Evolutionary conservation across 2,888 invertebrate genomes (phyloP).

Genomic region (Lissonota sp.): DNA sequence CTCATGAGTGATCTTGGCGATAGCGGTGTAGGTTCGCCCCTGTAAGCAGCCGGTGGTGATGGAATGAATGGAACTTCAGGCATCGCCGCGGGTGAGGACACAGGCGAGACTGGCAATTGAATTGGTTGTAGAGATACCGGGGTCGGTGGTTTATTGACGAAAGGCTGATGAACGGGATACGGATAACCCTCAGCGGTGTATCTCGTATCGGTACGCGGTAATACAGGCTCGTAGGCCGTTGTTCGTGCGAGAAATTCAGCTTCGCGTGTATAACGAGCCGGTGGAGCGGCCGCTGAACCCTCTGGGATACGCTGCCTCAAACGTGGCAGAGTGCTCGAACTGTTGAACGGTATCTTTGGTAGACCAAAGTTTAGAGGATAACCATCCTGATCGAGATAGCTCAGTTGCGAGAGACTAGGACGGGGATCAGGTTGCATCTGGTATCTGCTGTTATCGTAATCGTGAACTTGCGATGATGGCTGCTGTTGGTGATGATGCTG

Average conservation of each 20-base stretch:
- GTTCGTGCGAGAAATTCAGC: conserved; percentile 87
- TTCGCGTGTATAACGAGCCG: conserved; percentile 87
- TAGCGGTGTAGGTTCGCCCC: conserved; percentile 85
- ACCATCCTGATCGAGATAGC: conserved; percentile 91
- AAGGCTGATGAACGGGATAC: conserved; percentile 84
- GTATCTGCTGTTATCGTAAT: conserved; percentile 77
- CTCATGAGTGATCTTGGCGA: conserved; percentile 74
- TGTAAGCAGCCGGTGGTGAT: conserved; percentile 90
- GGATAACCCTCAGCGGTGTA: conserved; percentile 94
- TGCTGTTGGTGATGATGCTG: conserved; percentile 67
- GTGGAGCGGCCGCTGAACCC: conserved; percentile 85
- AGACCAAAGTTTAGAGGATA: conserved; percentile 92
- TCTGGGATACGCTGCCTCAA: conserved; percentile 85
- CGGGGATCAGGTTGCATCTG: conserved; percentile 76
- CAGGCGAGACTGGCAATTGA: conserved; percentile 75
- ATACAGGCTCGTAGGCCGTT: conserved; percentile 83
- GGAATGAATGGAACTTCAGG: conserved; percentile 86
- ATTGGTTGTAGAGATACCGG: conserved; percentile 70
- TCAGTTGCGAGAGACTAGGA: conserved; percentile 76
- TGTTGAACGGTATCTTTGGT: conserved; percentile 87
- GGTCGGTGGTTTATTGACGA: conserved; percentile 82
- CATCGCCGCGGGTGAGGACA: conserved; percentile 69
- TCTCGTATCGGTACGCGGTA: conserved; percentile 82
- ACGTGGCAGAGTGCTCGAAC: conserved; percentile 92
- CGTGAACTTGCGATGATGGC: conserved; percentile 71